phyloP scores from a whole-genome alignment of 2,113 vertebrate species.

The Lathamus discolor region DNA sequence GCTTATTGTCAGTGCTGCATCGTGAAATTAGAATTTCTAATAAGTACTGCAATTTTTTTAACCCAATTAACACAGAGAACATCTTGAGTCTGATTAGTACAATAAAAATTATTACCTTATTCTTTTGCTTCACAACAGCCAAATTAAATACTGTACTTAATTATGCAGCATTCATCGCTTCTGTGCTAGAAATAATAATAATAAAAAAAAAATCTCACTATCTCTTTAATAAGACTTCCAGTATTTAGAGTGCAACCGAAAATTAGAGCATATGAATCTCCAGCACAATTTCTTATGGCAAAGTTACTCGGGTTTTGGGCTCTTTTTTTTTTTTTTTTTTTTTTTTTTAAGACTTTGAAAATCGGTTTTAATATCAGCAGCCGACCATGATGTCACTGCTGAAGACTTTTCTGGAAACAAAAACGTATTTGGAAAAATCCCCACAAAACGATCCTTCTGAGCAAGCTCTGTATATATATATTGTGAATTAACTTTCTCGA shows the following conservation, averaged over 20 bases:
- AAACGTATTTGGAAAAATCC: conserved; percentile 43
- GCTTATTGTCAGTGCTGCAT: conserved; percentile 87
- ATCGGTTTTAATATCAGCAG: conserved; percentile 60
- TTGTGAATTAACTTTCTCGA: conserved; percentile 63
- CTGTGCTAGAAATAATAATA: conserved; percentile 68
- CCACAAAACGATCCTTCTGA: conserved; percentile 54
- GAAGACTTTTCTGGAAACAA: conserved; percentile 63
- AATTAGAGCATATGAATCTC: conserved; percentile 68
- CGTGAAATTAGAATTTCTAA: conserved; percentile 92
- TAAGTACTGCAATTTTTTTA: conserved; percentile 90
- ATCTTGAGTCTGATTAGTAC: conserved; percentile 88
- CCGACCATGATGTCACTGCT: conserved; percentile 62
- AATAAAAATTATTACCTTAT: conserved; percentile 90
- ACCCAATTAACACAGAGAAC: conserved; percentile 88
- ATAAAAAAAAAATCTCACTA: conserved; percentile 39
- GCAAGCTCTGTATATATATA: conserved; percentile 54
- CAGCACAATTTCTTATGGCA: conserved; percentile 63
- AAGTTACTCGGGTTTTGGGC: conserved; percentile 46
- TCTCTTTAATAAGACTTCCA: conserved; percentile 76
- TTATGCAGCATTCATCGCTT: conserved; percentile 82
- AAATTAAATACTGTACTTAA: conserved; percentile 88
- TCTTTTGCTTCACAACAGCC: conserved; percentile 85
- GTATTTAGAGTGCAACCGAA: conserved; percentile 70
- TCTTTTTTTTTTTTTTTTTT: background rate
- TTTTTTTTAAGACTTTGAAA: conserved; percentile 54